Evolutionary conservation across 2,797 vertebrate genomes (phyloP), one percentile per base, ranked within the genome.

Genomic region (Tapirus indicus): DNA sequence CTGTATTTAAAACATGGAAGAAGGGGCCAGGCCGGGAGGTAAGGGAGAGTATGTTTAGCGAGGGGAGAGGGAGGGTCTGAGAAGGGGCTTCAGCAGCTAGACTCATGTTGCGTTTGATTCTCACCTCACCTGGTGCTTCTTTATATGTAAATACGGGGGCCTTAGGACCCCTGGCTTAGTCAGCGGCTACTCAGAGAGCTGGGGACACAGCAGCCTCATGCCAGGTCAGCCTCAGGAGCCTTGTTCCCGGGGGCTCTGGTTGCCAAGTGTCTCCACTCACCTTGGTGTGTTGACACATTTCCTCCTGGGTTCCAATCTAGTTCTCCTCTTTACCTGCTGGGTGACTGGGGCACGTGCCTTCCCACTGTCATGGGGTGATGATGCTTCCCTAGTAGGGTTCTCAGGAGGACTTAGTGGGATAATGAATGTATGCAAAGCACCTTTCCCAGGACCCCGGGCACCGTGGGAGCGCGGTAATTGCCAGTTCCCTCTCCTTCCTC

Each of bases 341-440:
- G 27, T 44, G 71, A 35, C 7, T 2, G 35, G 21, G 32, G 29
- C 2, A 23, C 58, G 13, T 5, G 18, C 54, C 44, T 84, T 58
- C 18, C 49, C 1, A 0, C 13, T 29, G 47, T 49, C 41, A 32
- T 0, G 2, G 32, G 56, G n/a, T 10, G 18, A 60, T 49, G 27
- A 5, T 56, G 4, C 60, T 58, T n/a, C 32, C 3, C 13, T 6
- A 23, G 32, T 0, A 7, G 4, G 71, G 72, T 18, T 68, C 58
- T 38, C 23, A 14, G 11, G 60, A 68, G 27, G 58, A 29, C 41
- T 62, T 47, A 0, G 38, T 23, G 44, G 74, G 64, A 9, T 52
- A 14, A 7, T 27, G 18, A 14, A 7, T 27, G 18, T 27, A 0
- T 35, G 41, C n/a, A 54, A 6, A 78, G 49, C 32, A 0, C 41